These are phyloP conservation scores for Enteromius radiatus DNA, from an alignment of 2,797 vertebrate species.

Conservation along the genomic window DNA sequence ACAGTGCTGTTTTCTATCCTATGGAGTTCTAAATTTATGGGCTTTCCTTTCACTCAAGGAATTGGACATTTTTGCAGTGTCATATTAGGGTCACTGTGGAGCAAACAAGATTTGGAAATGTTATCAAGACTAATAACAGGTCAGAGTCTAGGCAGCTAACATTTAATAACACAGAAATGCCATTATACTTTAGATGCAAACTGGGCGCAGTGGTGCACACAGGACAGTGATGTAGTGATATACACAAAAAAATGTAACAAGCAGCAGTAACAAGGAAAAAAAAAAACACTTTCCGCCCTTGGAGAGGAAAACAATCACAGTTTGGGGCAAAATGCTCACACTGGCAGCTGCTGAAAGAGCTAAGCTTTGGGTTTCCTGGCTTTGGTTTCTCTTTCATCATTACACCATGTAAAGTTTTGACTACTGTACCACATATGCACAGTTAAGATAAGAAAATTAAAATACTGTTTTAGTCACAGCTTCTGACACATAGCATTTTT, in stretches of 20 bases:
- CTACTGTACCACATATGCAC: slow-evolving; percentile 16
- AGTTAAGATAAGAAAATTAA: slow-evolving; percentile 28
- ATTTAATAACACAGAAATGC: slow-evolving; percentile 49
- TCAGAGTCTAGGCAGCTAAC: slow-evolving; percentile 43
- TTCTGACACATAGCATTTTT: slow-evolving; percentile 1
- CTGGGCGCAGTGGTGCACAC: not conserved
- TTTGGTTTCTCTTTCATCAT: slow-evolving; percentile 35
- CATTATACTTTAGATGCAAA: slow-evolving; percentile 39
- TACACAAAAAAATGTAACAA: slow-evolving; percentile 24
- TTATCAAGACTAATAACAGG: slow-evolving; percentile 60
- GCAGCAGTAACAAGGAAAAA: slow-evolving; percentile 20
- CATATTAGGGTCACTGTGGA: slow-evolving; percentile 36
- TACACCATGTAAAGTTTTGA: slow-evolving; percentile 13
- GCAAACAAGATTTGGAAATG: slow-evolving; percentile 52
- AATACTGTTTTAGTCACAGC: not conserved
- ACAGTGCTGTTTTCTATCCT: slow-evolving; percentile 61
- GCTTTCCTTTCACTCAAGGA: slow-evolving; percentile 35
- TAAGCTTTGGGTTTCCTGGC: slow-evolving; percentile 31
- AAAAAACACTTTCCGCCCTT: slow-evolving; percentile 22
- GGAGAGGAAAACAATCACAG: slow-evolving; percentile 35
- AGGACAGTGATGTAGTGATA: slow-evolving; percentile 43
- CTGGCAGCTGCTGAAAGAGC: slow-evolving; percentile 35
- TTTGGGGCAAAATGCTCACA: slow-evolving; percentile 38
- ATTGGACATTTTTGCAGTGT: slow-evolving; percentile 48
- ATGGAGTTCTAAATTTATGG: slow-evolving; percentile 69